Evolutionary conservation across 2,797 vertebrate genomes (phyloP).

Genomic region (Astyanax mexicanus): DNA sequence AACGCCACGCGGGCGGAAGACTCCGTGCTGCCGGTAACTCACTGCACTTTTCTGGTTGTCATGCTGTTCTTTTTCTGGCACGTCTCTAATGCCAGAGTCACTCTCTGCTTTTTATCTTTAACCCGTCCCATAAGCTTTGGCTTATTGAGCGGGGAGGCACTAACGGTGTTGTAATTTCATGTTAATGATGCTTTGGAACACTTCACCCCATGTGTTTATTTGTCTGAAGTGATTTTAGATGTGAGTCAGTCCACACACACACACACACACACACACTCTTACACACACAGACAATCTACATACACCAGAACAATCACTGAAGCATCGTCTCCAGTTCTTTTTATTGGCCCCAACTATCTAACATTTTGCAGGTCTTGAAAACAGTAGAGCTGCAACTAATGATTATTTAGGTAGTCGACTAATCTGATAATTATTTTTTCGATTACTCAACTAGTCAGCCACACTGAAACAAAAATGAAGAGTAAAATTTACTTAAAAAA

Average conservation of each 20-base stretch:
- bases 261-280: slow-evolving; percentile 5
- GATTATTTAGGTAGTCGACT: too few species aligned
- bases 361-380: neutral
- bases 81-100: slow-evolving; percentile 21
- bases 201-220: slow-evolving; percentile 59
- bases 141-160: slow-evolving; percentile 46
- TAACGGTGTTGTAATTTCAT: slow-evolving; percentile 59
- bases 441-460: too few species aligned
- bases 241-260: slow-evolving; percentile 45
- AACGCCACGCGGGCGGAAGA: slow-evolving; percentile 78
- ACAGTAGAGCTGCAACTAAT: neutral
- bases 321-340: slow-evolving; percentile 22
- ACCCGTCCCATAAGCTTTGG: slow-evolving; percentile 19
- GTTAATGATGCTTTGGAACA: slow-evolving; percentile 74
- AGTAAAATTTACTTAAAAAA: too few species aligned
- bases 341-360: neutral
- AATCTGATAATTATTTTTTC: too few species aligned
- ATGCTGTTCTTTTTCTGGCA: slow-evolving; percentile 12
- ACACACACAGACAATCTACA: too few species aligned
- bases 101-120: slow-evolving; percentile 24
- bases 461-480: too few species aligned
- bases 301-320: slow-evolving; percentile 10
- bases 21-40: slow-evolving; percentile 74
- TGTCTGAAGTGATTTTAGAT: slow-evolving; percentile 55
- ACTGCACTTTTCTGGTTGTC: slow-evolving; percentile 11